Percentiles rank a stretch among this genome's conserved stretches.
These are phyloP conservation scores for Podabrus alpinus DNA, from an alignment of 2,888 invertebrate genomes.

Conservation along the genomic window DNA sequence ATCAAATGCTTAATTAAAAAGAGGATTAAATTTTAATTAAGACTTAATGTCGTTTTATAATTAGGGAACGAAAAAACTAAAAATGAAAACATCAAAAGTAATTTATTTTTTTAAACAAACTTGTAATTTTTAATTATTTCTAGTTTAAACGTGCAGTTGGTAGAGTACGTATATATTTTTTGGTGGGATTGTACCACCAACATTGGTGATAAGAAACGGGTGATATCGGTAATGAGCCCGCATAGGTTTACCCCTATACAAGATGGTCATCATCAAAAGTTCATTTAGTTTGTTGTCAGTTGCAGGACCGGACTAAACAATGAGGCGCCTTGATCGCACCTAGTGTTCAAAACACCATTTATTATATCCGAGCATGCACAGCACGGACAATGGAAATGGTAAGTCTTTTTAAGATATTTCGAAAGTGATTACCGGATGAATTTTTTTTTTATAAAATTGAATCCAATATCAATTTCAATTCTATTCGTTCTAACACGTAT, in stretches of 20 bases:
- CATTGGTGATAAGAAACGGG: slow-evolving; percentile 23
- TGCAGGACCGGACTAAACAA: slow-evolving; percentile 44
- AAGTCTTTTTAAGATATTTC: slow-evolving; percentile 36
- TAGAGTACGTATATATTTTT: slow-evolving; percentile 13
- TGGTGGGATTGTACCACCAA: slow-evolving; percentile 26
- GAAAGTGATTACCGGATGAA: not conserved
- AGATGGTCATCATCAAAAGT: slow-evolving; percentile 25
- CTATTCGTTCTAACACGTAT: slow-evolving; percentile 32
- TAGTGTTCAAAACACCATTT: slow-evolving; percentile 36
- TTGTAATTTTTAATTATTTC: not conserved
- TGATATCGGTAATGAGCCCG: slow-evolving; percentile 41
- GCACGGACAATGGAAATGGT: slow-evolving; percentile 58
- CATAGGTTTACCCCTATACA: slow-evolving; percentile 34
- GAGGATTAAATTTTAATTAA: not conserved
- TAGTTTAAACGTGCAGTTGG: not conserved
- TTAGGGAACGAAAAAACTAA: not conserved
- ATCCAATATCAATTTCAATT: slow-evolving; percentile 31
- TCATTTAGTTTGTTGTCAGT: slow-evolving; percentile 38
- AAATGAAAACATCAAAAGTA: not conserved
- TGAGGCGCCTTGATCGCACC: slow-evolving; percentile 45
- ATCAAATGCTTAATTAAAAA: not conserved
- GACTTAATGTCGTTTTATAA: not conserved
- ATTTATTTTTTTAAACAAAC: not conserved
- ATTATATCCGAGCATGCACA: slow-evolving; percentile 53
- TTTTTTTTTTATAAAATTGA: slow-evolving; percentile 20